Evolutionary conservation across 2,113 vertebrate genomes (phyloP), one percentile per base, ranked within the genome.

Genomic region (Cynoglossus semilaevis): DNA sequence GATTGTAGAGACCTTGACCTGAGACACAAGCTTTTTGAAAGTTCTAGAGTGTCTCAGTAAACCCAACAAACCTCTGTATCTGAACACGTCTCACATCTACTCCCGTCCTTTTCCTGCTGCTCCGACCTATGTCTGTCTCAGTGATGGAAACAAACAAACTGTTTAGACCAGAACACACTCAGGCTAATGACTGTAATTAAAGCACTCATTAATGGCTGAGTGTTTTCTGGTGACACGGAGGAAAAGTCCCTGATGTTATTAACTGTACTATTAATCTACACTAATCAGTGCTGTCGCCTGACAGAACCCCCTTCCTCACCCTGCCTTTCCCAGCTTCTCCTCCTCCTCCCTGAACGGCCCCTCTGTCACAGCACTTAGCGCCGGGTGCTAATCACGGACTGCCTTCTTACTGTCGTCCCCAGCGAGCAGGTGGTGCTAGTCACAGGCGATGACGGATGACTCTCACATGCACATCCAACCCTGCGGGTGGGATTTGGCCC

Each of bases 161-260:
- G 47, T 81, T 89, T 87, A 87, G 64, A 74, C 8, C 19, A 85
- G 81, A 80, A 89, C 79, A 86, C 80, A 76, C 82, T 79, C 70
- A 1, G 70, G 87, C 79, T 83, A 90, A 87, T 83, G 82, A 80
- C 42, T 16, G 45, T 87, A 74, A 88, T 90, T 88, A 81, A 81
- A 81, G 46, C 70, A 72, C 64, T 80, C 79, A 82, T 73, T 85
- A 85, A 85, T 79, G 84, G 81, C 72, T 44, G 66, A 56, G 65
- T 63, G 71, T 72, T 76, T 67, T 80, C 50, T 58, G 67, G 80
- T 19, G 74, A 76, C 72, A 75, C 62, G 52, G 59, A 36, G 41
- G 41, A 61, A 74, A 59, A 53, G 76, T 85, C 83, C 83, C 70
- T 9, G 11, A 37, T 62, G 81, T 82, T 74, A 80, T 79, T 72